Percentiles rank a stretch among this genome's conserved stretches.
Conservation (phyloP, 2,888 invertebrate genomes). For the Rhagium mordax region DNA sequence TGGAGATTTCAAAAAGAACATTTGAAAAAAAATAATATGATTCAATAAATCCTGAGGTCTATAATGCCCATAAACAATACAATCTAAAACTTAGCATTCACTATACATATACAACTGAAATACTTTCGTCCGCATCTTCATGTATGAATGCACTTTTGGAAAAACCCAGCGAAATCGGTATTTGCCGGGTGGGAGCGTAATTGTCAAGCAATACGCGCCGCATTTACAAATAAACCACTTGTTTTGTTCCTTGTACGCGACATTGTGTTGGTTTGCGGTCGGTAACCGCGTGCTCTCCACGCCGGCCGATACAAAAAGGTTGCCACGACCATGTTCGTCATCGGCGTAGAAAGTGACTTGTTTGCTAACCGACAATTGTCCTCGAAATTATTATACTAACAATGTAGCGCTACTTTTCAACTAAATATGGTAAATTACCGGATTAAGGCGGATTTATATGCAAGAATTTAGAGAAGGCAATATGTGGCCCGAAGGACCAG, state of each 20-base stretch:
- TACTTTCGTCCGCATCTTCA: constrained; percentile 8
- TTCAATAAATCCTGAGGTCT: background rate
- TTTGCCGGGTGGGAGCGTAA: constrained; percentile 11
- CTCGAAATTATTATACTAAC: constrained; percentile 1
- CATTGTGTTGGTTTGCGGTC: background rate
- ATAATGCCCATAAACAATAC: background rate
- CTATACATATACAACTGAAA: background rate
- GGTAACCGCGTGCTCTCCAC: background rate
- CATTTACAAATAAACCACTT: constrained; percentile 9
- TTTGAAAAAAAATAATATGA: no score
- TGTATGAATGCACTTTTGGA: constrained; percentile 20
- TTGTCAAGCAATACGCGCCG: constrained; percentile 7
- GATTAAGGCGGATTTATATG: no score
- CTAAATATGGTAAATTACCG: background rate
- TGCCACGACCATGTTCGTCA: background rate
- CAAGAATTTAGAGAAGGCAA: no score
- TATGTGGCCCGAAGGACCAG: no score
- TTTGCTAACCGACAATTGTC: constrained; percentile 1
- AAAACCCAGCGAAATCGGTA: constrained; percentile 23
- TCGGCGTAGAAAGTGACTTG: background rate
- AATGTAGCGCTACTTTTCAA: background rate
- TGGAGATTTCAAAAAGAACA: no score
- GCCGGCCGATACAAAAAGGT: background rate
- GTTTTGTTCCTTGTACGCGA: background rate
- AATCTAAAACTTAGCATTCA: background rate